Evolutionary conservation across 2,113 vertebrate genomes (phyloP), one percentile per base, ranked within the genome.

Genomic region (Nansenia antarctica): DNA sequence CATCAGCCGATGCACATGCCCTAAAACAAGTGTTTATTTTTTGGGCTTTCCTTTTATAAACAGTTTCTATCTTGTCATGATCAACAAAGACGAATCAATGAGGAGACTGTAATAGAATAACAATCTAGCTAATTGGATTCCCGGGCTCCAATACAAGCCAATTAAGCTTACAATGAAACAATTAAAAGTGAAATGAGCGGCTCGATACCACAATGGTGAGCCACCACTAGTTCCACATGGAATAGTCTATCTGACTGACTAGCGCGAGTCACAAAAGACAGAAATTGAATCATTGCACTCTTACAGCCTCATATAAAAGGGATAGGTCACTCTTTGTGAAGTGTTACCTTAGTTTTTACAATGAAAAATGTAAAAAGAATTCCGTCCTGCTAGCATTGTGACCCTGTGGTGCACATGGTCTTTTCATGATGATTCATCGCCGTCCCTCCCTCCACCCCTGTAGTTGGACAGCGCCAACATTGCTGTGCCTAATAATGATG

Each of bases 81-180:
- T 86, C 74, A 82, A 80, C 83, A 81, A 76, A 74, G 70, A 69
- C 3, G 65, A 71, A 88, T 89, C 86, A 78, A 91, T 90, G 71
- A 35, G 66, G 34, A 62, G 77, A 83, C 78, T 64, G 67, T 77
- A 79, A 85, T 80, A 67, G 74, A 86, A 84, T 81, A 83, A 85
- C 76, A 80, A 73, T 69, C 34, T 47, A 73, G 74, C 74, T 85
- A 85, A 89, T 87, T 84, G 81, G 84, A 89, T 87, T 87, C 84
- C 84, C 84, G 62, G 74, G 72, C 73, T 86, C 80, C 84, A 85
- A 87, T 85, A 85, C 83, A 85, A 88, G 80, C 85, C 88, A 90
- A 90, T 91, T 90, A 90, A 90, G 86, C 88, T 90, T 88, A 83
- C 82, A 85, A 84, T 83, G 75, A 88, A 84, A 78, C 86, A 89